Evolutionary conservation across 2,797 vertebrate genomes (phyloP).

Genomic region (Sebastes kiyomatsui): DNA sequence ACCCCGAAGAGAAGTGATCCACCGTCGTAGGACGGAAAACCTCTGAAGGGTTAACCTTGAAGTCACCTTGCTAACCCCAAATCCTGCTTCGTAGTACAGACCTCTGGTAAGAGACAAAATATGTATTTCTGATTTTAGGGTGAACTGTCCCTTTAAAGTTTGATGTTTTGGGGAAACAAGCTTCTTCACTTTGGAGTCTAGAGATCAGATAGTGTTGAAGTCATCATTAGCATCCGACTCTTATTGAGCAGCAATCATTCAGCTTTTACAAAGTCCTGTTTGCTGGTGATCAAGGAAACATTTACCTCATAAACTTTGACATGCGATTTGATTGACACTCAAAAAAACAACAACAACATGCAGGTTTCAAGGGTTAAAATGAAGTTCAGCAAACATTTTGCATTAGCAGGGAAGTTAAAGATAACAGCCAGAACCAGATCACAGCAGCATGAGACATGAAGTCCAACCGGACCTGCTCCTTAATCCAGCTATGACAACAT

Average conservation of each 20-base stretch:
- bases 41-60: no score
- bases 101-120: no score
- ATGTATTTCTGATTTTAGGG: no score
- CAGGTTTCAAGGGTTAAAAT: not conserved
- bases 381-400: not conserved
- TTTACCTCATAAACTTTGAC: not conserved
- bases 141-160: not conserved
- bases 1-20: no score
- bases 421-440: not conserved
- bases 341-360: not conserved
- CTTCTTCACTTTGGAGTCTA: not conserved
- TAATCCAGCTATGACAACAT: not conserved
- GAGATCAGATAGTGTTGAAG: not conserved
- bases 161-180: not conserved
- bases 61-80: no score
- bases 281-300: constrained; percentile 15
- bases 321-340: not conserved
- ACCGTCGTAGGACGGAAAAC: no score
- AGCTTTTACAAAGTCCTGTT: not conserved
- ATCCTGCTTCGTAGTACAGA: no score
- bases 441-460: not conserved
- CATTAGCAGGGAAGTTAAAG: not conserved
- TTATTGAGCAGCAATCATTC: not conserved
- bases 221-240: not conserved
- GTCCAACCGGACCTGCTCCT: not conserved